phyloP scores from a whole-genome alignment of 2,797 vertebrate genomes.

The Poecilia picta region DNA sequence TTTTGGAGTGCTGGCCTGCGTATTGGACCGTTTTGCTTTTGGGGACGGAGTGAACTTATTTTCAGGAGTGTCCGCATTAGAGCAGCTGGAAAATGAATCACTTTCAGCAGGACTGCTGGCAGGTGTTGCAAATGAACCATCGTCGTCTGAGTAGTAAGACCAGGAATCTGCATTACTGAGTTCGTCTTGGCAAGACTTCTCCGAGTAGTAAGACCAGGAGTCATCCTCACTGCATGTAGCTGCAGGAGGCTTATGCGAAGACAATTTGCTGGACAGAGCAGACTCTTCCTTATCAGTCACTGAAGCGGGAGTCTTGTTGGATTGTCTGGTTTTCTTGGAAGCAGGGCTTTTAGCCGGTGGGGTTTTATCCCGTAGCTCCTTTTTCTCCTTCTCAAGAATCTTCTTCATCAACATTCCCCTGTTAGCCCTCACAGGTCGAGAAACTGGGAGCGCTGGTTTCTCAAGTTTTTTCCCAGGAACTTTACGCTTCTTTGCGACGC shows the following conservation, averaged over 20 bases:
- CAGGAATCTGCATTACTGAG: slow-evolving; percentile 36
- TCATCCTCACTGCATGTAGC: slow-evolving; percentile 41
- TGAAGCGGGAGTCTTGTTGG: neutral
- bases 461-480: slow-evolving; percentile 41
- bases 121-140: slow-evolving; percentile 6
- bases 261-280: neutral
- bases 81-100: slow-evolving; percentile 3
- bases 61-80: slow-evolving; percentile 12
- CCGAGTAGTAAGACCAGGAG: slow-evolving; percentile 59
- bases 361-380: neutral
- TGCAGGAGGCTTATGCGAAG: slow-evolving; percentile 20
- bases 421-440: slow-evolving; percentile 49
- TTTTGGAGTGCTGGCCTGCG: neutral
- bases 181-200: slow-evolving; percentile 15
- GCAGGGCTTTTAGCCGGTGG: neutral
- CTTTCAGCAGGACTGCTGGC: neutral
- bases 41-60: neutral
- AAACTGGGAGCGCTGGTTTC: fast-evolving
- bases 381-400: slow-evolving; percentile 53
- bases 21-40: neutral
- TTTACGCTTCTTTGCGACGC: slow-evolving; percentile 21
- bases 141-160: slow-evolving; percentile 44
- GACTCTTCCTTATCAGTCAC: neutral
- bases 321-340: slow-evolving; percentile 1
- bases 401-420: slow-evolving; percentile 54